Percentiles rank a stretch among this genome's conserved stretches.
Evolutionary conservation across 1,140 invertebrate species (phyloP).

Genomic region (Lutraria rhynchaena): DNA sequence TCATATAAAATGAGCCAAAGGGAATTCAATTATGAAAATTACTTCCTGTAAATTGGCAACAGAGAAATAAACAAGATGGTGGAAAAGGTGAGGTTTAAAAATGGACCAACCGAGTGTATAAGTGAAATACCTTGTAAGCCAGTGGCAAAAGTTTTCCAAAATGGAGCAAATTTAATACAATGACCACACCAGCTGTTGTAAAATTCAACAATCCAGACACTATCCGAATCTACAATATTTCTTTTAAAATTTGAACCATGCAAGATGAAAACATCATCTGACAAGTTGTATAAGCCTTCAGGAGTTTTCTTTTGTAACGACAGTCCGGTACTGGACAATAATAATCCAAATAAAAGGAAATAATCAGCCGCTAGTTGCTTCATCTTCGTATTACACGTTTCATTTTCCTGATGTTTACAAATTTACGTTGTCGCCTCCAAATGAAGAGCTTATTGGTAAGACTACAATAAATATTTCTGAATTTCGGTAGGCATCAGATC

Average conservation of each 20-base stretch:
- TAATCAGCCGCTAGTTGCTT: neutral
- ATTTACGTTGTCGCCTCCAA: neutral
- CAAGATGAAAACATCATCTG: conserved; percentile 67
- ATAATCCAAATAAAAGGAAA: neutral
- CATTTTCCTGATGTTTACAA: conserved; percentile 31
- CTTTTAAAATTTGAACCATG: conserved; percentile 59
- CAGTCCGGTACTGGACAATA: neutral
- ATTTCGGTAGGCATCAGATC: too few species aligned
- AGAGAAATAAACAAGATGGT: too few species aligned
- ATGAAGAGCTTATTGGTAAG: conserved; percentile 24
- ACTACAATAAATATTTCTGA: too few species aligned
- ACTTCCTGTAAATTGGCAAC: too few species aligned
- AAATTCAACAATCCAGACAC: conserved; percentile 80
- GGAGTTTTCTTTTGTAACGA: neutral
- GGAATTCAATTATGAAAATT: too few species aligned
- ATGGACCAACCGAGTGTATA: too few species aligned
- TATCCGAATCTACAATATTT: conserved; percentile 64
- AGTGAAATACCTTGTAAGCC: conserved; percentile 70
- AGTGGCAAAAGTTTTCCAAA: conserved; percentile 73
- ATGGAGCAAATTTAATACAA: conserved; percentile 78
- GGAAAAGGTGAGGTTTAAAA: too few species aligned
- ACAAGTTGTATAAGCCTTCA: conserved; percentile 62
- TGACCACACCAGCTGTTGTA: conserved; percentile 82
- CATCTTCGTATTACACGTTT: conserved; percentile 31
- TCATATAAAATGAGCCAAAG: too few species aligned